Base-by-base conservation (phyloP, 2,113 vertebrate genomes). In the Nyctibius bracteatus region DNA sequence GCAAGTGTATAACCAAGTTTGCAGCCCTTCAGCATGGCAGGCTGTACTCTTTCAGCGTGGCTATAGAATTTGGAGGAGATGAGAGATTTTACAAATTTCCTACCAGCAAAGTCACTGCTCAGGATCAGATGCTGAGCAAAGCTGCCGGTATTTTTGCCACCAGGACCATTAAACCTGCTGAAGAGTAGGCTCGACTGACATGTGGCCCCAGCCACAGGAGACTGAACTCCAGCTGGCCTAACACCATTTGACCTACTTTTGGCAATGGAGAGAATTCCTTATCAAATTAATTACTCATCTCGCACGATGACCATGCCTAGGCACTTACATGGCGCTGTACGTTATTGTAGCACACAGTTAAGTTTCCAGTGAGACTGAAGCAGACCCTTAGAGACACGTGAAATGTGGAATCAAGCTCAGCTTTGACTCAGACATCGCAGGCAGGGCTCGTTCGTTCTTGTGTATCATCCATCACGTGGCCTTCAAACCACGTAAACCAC, bases 231-330 rank as follows among this genome's bases (percentile, higher is more conserved):
- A 91, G 90, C 90, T 94, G 83, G 66, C 59, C 65, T 46, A 57
- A 52, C 30, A 44, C 61, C 17, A 5, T 91, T 81, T 89, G 89
- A 96, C 89, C 91, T 84, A 81, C 73, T 96, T 95, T 63, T 81
- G 84, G 83, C 49, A 55, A 47, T 3, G 2, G 47, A 66, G 77
- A 83, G 86, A 78, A 71, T 91, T 94, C 28, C 47, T 86, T 91
- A 91, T 94, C 84, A 81, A 95, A 92, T 88, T 93, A 93, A 88
- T 88, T 41, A 46, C 75, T 93, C n/a, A 24, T 77, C 59, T 92
- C 62, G 23, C 0, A 0, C 61, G 88, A 49, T 70, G 75, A 18
- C 67, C 31, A 0, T 77, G 85, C 88, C 62, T 47, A 18, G 81
- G 35, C 81, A 78, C 0, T 1, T 27, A 49, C 2, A 0, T 14